Base-by-base conservation (phyloP, 2,888 invertebrate species). In the Pinctada fucata region DNA sequence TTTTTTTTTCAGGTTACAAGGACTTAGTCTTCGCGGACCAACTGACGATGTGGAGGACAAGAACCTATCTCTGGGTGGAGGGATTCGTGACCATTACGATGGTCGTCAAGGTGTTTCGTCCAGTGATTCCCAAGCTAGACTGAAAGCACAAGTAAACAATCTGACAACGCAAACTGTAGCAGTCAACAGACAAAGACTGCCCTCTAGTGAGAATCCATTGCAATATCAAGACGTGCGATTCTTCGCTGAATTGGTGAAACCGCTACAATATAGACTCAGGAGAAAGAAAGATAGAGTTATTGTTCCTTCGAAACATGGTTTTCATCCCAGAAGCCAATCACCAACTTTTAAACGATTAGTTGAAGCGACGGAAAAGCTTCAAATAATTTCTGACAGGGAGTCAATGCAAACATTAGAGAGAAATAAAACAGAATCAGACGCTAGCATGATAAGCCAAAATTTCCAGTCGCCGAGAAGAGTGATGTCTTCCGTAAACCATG, bases 311-410 rank as follows among this genome's bases (percentile, higher is more conserved):
- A 88, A 88, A 76, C 84, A 88, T 74, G 88, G 88, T 13, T 88
- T 83, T 68, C 88, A 88, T 63, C 86, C 84, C 2, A 71, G 88
- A 16, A 88, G 88, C 75, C 82, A 87, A 49, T 88, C 88, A 5
- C 88, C 88, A n/a, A 88, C 88, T 0, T 88, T 88, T 79, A 86
- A 85, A 72, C 82, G 88, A 45, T 81, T 88, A 45, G 75, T 87
- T 4, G 85, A 85, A 50, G 88, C 86, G 3, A 86, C 83, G 1
- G 87, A 88, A 79, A 85, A 83, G 71, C 78, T 88, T 3, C 82
- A 87, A 66, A 68, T 79, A 5, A 76, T 84, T 10, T 67, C 77
- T n/a, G 75, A 77, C 52, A 58, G 31, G n/a, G 16, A 10, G 45
- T 64, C 13, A 2, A 66, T 10, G 47, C 50, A 45, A 47, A 50